A percentile compares a stretch with the other conserved stretches of the same genome.
These are phyloP conservation scores for Chrysomela aeneicollis DNA, from an alignment of 2,888 invertebrate genomes.

Conservation along the genomic window DNA sequence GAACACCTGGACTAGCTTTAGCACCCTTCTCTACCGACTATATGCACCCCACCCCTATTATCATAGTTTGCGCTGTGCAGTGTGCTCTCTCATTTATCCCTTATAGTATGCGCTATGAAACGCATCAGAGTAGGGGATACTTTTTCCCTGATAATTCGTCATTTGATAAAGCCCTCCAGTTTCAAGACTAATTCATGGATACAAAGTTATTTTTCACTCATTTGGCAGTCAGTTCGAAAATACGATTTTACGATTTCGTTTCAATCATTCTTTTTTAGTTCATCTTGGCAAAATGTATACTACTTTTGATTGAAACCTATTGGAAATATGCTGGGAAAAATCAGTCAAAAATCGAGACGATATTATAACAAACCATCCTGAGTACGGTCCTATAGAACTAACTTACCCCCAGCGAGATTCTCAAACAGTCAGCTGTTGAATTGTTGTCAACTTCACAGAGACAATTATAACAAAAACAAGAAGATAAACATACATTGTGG, in stretches of 20 bases:
- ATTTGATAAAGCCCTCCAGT: no score
- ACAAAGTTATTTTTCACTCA: no score
- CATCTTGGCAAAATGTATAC: no score
- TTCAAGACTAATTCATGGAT: no score
- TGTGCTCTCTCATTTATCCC: constrained; percentile 4
- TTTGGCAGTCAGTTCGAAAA: no score
- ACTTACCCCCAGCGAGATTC: constrained; percentile 30
- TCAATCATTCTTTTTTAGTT: no score
- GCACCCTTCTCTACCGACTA: constrained; percentile 47
- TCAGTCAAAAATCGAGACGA: no score
- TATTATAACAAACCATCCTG: neutral
- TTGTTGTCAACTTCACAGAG: constrained; percentile 26
- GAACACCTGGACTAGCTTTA: constrained; percentile 50
- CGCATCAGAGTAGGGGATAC: neutral
- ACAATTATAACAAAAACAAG: constrained; percentile 12
- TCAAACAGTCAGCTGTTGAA: constrained; percentile 23
- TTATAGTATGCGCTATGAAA: neutral
- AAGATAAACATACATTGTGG: no score
- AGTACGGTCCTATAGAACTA: constrained; percentile 24
- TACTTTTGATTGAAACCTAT: no score
- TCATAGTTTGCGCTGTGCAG: constrained; percentile 34
- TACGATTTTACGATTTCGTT: no score
- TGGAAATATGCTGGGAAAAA: no score
- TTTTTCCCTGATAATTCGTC: neutral
- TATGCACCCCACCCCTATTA: constrained; percentile 49